Evolutionary conservation across 2,113 vertebrate genomes (phyloP), one percentile per base, ranked within the genome.

Genomic region (Montifringilla adamsi): DNA sequence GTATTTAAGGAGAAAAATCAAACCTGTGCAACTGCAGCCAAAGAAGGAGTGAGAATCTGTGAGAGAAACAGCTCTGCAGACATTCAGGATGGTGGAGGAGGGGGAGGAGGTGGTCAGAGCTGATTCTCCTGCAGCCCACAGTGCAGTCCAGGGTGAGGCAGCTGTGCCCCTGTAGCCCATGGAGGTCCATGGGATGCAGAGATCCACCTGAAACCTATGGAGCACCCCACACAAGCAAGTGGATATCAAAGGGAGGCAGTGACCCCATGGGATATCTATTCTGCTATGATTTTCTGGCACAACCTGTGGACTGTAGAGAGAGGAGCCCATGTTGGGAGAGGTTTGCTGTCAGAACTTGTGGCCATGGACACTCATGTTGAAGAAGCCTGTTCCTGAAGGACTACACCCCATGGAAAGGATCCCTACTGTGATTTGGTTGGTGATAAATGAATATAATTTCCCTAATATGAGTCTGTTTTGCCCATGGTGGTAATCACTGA

Each of bases 221-320:
- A 70, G 10, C 9, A 58, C 5, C 24, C 24, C 21, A 50, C 6
- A 13, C 0, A 0, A n/a, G 26, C 20, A 49, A 23, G 11, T 18
- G 58, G 31, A 10, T 53, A 16, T 7, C 31, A 0, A 0, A 72
- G 26, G 20, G 28, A 60, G 15, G 12, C 28, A 55, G 46, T 55
- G 20, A 72, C 9, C 13, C 24, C 13, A 8, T 15, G 46, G 12
- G 23, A 60, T 60, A 46, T 12, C 52, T 5, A 1, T 6, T 15
- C 19, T 59, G 30, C 9, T 43, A 30, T 0, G 6, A 7, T 43
- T 6, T 69, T n/a, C 39, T 47, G 44, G 26, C 18, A 58, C 13
- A 26, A 37, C 11, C 11, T 75, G 30, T 20, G 21, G 28, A 4
- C 18, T 8, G 9, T 31, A 22, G 31, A 80, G 20, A 68, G 37